These are phyloP conservation scores for Chloroclystis v-ata DNA, from an alignment of 2,888 invertebrate genomes.

Conservation along the genomic window DNA sequence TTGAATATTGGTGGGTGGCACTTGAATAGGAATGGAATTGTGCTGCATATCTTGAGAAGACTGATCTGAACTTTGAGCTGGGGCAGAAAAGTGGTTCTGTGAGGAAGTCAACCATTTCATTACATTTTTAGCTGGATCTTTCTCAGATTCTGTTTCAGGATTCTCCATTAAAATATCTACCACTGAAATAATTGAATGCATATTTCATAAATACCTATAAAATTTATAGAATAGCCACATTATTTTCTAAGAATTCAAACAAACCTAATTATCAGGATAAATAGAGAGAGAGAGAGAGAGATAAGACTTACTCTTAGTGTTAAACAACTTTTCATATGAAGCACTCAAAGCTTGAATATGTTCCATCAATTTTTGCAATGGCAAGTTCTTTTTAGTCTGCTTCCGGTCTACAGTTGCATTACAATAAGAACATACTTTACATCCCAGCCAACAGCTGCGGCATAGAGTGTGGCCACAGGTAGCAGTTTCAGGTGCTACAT, in stretches of 20 bases:
- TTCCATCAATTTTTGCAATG: conserved; percentile 46
- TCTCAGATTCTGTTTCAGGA: conserved; percentile 35
- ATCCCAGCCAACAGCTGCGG: conserved; percentile 55
- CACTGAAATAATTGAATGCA: conserved; percentile 57
- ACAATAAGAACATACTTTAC: conserved; percentile 51
- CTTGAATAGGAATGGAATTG: conserved; percentile 33
- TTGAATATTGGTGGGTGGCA: conserved; percentile 50
- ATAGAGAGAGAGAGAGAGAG: no score
- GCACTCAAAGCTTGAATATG: conserved; percentile 44
- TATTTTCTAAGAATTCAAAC: no score
- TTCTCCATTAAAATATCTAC: conserved; percentile 49
- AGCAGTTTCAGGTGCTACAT: conserved; percentile 54
- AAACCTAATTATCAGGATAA: no score
- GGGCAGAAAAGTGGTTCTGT: conserved; percentile 64
- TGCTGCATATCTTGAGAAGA: conserved; percentile 41
- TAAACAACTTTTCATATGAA: conserved; percentile 53
- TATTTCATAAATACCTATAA: no score
- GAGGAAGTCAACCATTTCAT: conserved; percentile 63
- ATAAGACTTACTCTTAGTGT: conserved; percentile 51
- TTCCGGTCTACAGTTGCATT: conserved; percentile 40
- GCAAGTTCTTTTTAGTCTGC: conserved; percentile 45
- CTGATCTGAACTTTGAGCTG: conserved; percentile 41
- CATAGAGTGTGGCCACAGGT: conserved; percentile 62
- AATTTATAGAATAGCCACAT: no score
- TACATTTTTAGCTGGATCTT: conserved; percentile 56